These are phyloP conservation scores for Microctonus aethiopoides DNA, from an alignment of 2,888 invertebrate species.

Conservation along the genomic window DNA sequence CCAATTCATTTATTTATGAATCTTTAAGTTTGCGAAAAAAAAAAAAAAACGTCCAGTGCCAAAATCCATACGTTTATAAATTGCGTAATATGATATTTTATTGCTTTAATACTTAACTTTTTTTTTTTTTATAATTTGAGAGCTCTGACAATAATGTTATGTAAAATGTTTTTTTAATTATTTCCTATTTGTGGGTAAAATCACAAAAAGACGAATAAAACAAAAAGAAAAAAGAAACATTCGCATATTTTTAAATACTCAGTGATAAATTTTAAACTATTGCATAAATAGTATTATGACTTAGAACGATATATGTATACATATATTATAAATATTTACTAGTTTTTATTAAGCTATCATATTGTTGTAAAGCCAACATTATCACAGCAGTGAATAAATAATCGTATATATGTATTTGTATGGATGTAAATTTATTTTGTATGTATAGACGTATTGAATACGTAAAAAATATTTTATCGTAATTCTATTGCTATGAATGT, in stretches of 20 bases:
- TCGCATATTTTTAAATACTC: slow-evolving; percentile 48
- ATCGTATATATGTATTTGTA: slow-evolving; percentile 11
- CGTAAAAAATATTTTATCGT: slow-evolving; percentile 3
- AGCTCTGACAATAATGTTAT: slow-evolving; percentile 59
- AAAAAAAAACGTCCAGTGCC: slow-evolving; percentile 57
- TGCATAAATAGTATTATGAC: slow-evolving; percentile 31
- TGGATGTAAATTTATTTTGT: background rate
- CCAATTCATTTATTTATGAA: slow-evolving; percentile 19
- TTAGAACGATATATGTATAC: slow-evolving; percentile 26
- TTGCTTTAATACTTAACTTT: slow-evolving; percentile 40
- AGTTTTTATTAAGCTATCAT: slow-evolving; percentile 34
- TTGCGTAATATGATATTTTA: slow-evolving; percentile 15
- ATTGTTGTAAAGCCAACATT: slow-evolving; percentile 31
- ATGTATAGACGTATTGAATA: background rate
- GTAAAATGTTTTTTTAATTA: slow-evolving; percentile 46
- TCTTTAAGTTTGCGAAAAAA: slow-evolving; percentile 24
- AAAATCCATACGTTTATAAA: slow-evolving; percentile 49
- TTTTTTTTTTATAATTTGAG: slow-evolving; percentile 43
- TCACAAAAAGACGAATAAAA: slow-evolving; percentile 34
- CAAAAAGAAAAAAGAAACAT: slow-evolving; percentile 31
- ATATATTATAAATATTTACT: slow-evolving; percentile 28
- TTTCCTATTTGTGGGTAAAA: slow-evolving; percentile 44
- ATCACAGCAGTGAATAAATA: slow-evolving; percentile 33
- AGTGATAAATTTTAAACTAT: slow-evolving; percentile 39
- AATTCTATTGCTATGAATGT: background rate